A percentile compares a stretch with the other conserved stretches of the same genome.
phyloP scores from a whole-genome alignment of 1,140 invertebrate genomes.

The Meloidogyne chitwoodi region DNA sequence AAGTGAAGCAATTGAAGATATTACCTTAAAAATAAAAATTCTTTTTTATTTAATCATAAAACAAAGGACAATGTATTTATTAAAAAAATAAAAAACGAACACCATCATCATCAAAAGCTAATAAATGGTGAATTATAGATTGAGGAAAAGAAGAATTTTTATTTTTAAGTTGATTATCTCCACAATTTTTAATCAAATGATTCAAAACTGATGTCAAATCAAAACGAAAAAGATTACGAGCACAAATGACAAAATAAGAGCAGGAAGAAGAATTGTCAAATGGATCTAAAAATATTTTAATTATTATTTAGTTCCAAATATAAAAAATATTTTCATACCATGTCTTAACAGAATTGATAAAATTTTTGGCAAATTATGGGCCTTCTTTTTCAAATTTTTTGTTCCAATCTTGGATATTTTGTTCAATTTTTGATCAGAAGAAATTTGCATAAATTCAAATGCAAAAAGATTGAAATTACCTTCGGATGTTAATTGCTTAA shows the following conservation, averaged over 20 bases:
- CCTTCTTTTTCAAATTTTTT: neutral
- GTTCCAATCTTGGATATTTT: neutral
- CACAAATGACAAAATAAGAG: constrained; percentile 2
- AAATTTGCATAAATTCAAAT: neutral
- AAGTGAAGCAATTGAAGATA: neutral
- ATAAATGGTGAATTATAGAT: neutral
- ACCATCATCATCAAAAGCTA: neutral
- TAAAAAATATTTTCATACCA: neutral
- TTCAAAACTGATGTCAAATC: neutral
- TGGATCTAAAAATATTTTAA: neutral
- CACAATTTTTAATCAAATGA: neutral
- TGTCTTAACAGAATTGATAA: neutral
- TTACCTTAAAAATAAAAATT: neutral
- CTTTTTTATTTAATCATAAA: neutral
- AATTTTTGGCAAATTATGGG: neutral
- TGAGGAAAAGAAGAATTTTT: neutral
- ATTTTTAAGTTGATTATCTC: neutral
- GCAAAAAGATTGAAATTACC: neutral
- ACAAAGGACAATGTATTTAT: no score
- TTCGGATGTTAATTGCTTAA: neutral
- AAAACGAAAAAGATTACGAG: neutral
- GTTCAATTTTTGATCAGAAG: neutral
- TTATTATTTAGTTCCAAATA: neutral
- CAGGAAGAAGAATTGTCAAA: neutral
- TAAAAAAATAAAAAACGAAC: no score